Evolutionary conservation across 2,113 vertebrate species (phyloP), one percentile per base, ranked within the genome.

Genomic region (zebrafish (Danio rerio)): DNA sequence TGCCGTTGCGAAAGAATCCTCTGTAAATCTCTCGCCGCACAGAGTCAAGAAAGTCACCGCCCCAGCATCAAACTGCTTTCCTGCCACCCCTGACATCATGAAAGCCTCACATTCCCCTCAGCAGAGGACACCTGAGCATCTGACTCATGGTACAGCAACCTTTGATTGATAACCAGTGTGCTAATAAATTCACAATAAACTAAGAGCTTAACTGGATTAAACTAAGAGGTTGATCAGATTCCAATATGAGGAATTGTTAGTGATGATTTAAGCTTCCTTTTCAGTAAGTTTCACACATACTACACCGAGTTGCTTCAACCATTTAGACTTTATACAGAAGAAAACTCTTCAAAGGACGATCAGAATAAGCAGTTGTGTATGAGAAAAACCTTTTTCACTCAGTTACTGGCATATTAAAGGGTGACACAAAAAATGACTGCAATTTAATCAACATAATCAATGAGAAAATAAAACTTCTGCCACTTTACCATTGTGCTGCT

Each of bases 1-100:
- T 31, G 50, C 81, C 59, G 77, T 74, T 85, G 91, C 90, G 86
- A 90, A 90, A 93, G n/a, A 91, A 93, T 78, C 47, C 53, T 63
- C 8, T 62, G 15, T 42, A 86, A 86, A 74, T 71, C 74, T 85
- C 72, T 21, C 21, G 15, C 52, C 42, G 16, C 55, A 49, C 18
- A 59, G 15, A 63, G 43, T 31, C 15, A 45, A 82, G 58, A 74
- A 63, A 81, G 21, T 49, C 61, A 69, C 71, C 69, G 52, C 6
- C 49, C 20, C 7, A 52, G 12, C 7, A 40, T 45, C 9, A 69
- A 18, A 47, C 16, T 45, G n/a, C 11, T 61, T 18, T 74, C 16
- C 16, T 18, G 5, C 10, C 9, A 7, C 40, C 16, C 15, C 8
- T 59, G 55, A 47, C 15, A 55, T 58, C 40, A 42, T 5, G 20